Base-by-base conservation (phyloP, 2,113 vertebrate genomes). In the Megaptera novaeangliae region DNA sequence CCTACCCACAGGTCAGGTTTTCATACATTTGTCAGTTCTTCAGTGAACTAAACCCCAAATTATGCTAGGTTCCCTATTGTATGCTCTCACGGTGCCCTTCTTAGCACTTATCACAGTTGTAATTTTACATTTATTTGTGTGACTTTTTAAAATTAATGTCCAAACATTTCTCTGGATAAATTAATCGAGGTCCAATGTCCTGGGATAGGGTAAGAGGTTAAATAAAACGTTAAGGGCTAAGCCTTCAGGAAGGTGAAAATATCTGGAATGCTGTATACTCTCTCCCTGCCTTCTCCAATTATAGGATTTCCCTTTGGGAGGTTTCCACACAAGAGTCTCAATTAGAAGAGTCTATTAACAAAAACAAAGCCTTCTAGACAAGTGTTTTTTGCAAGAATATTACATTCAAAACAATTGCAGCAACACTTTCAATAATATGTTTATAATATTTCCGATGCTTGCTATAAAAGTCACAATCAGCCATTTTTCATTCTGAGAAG, bases 331-430 rank as follows among this genome's bases (percentile, higher is more conserved):
- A 63, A 95, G 31, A 36, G 57, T 90, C 92, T 97, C 77, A 96
- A 95, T 96, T 97, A 95, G 71, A 69, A 95, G 17, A 95, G 18
- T 88, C n/a, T 91, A 57, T 84, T 92, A 97, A 88, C 39, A 71
- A 97, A 97, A 96, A 95, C 82, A 95, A 96, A 96, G 44, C 57
- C 52, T 86, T 91, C 41, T 8, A 80, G 49, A 81, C 2, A 36
- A 83, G 46, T 44, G 17, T 23, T 78, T 75, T 83, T 86, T 95
- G n/a, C 20, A 95, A 94, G 23, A 95, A 87, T 68, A 72, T 78
- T 95, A n/a, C 66, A n/a, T 95, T 97, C 49, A 87, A 96, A 95
- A 91, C 90, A 97, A 88, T 36, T 31, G 3, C 5, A 80, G 74
- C 49, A 89, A 63, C 86, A 55, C 27, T 91, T 86, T 61, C 82